Conservation (phyloP, 2,113 vertebrate genomes). For the Nothoprocta pentlandii region DNA sequence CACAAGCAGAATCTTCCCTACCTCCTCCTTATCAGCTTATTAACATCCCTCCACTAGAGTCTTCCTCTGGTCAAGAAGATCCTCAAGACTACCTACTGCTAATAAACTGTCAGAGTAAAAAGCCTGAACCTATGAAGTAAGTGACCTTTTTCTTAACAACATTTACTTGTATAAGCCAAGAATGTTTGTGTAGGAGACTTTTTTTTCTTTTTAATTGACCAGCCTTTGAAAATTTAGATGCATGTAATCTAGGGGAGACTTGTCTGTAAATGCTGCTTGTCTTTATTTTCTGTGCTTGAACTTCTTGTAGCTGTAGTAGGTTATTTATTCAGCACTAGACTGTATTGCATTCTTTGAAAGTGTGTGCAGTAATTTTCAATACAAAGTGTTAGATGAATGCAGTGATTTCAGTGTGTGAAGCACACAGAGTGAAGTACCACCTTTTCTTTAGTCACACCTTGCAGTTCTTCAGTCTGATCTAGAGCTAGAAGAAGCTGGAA, state of each 20-base stretch:
- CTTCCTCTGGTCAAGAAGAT: conserved; percentile 91
- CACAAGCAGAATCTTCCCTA: conserved; percentile 80
- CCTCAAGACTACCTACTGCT: conserved; percentile 97
- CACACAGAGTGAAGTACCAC: background rate
- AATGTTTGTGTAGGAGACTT: background rate
- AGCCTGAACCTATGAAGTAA: conserved; percentile 94
- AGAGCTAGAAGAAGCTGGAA: background rate
- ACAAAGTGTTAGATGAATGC: background rate
- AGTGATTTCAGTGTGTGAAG: background rate
- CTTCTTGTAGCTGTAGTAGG: background rate
- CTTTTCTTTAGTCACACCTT: background rate
- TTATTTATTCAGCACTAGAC: background rate
- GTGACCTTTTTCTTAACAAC: background rate
- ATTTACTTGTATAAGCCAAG: background rate
- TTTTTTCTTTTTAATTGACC: rapidly evolving
- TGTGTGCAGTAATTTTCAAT: background rate
- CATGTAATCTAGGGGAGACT: background rate
- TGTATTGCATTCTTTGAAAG: background rate
- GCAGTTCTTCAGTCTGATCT: background rate
- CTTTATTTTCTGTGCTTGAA: background rate
- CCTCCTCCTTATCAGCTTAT: conserved; percentile 95
- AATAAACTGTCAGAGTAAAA: conserved; percentile 98
- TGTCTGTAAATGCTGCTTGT: background rate
- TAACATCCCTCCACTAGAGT: conserved; percentile 87
- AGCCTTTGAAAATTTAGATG: background rate